Evolutionary conservation across 1,140 invertebrate genomes (phyloP).

Genomic region (Campodea augens): DNA sequence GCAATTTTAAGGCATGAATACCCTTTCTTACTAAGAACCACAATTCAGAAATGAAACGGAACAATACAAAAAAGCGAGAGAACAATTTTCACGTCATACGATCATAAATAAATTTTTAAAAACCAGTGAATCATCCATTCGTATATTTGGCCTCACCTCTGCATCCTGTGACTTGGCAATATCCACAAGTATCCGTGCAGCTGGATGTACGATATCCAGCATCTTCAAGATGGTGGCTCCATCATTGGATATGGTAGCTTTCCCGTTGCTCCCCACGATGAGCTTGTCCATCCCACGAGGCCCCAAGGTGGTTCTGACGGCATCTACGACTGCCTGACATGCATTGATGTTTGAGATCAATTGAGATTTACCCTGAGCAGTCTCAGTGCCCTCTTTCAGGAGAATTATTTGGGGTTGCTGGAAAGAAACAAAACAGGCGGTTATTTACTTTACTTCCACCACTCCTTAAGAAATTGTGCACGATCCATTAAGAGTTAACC

Average conservation of each 20-base stretch:
- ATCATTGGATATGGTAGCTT: conserved; percentile 96
- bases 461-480: too few species aligned
- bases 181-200: conserved; percentile 91
- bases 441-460: too few species aligned
- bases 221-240: conserved; percentile 97
- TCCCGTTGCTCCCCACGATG: conserved; percentile 73
- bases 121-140: too few species aligned
- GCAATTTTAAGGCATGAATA: too few species aligned
- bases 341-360: conserved; percentile 98
- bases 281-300: conserved; percentile 99
- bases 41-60: too few species aligned
- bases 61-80: too few species aligned
- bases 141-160: conserved; percentile 77
- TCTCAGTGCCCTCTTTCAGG: conserved; percentile 94
- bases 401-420: conserved; percentile 96
- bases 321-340: conserved; percentile 90
- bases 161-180: conserved; percentile 99
- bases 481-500: too few species aligned
- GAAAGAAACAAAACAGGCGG: conserved; percentile 25
- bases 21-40: too few species aligned
- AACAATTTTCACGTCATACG: too few species aligned
- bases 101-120: too few species aligned
- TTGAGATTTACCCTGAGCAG: conserved; percentile 87
- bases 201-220: conserved; percentile 92
- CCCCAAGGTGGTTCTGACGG: conserved; percentile 88